Base-by-base conservation (phyloP, 2,888 invertebrate genomes). In the Lasioglossum oenotherae region DNA sequence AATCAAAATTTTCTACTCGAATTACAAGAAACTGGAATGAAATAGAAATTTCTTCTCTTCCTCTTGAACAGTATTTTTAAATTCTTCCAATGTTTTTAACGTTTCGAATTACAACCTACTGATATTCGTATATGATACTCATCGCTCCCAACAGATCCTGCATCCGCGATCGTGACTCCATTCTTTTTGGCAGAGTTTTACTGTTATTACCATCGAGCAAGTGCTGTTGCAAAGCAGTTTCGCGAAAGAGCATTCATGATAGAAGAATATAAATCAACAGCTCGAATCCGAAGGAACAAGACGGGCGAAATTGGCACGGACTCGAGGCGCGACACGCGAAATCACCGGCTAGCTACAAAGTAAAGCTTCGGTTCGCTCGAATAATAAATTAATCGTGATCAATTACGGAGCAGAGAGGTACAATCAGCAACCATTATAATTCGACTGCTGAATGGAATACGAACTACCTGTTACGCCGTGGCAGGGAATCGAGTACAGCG, bases 381-480 rank as follows among this genome's bases (percentile, higher is more conserved):
- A 38, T 72, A 72, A 71, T 71, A 71, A 71, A 71, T 71, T 64
- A 64, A 64, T 64, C 67, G 67, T 64, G 67, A 67, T 67, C 35
- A 67, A 67, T 67, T 35, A 35, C 67, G 31, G 67, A 35, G 71
- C n/a, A 14, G 71, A 67, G 35, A 67, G 67, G 67, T 67, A 35
- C 67, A 35, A 67, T 67, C 67, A 67, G 67, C 67, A 38, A 23
- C 69, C 69, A 71, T 71, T 67, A 71, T 38, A 38, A 71, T 71
- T 71, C 38, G 69, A 71, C 41, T n/a, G 38, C 19, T 41, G 69
- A 71, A 71, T 41, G 69, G 69, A 71, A 71, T 71, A 71, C 44
- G 72, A 72, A 72, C 72, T 44, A 44, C n/a, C 44, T 27, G 44
- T 72, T 72, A 71, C 46, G n/a, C 69, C 12, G 69, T 57, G 57